phyloP scores from a whole-genome alignment of 2,888 invertebrate genomes.

The Ellobium chinense region DNA sequence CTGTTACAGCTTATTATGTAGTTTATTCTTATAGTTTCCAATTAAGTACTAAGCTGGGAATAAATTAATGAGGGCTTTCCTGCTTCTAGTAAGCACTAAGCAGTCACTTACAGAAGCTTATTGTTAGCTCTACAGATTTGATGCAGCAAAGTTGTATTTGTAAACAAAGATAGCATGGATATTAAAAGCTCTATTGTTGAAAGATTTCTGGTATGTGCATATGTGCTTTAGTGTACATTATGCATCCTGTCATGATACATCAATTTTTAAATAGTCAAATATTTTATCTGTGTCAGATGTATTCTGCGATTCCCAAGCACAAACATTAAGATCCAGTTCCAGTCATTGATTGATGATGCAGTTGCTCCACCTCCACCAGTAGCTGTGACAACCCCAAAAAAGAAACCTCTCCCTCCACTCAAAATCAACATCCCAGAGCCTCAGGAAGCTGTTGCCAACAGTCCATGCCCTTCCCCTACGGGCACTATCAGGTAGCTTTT shows the following conservation, averaged over 20 bases:
- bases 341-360: constrained; percentile 89
- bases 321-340: constrained; percentile 95
- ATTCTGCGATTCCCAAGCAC: constrained; percentile 97
- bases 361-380: constrained; percentile 58
- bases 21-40: too few species aligned
- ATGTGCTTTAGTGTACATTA: too few species aligned
- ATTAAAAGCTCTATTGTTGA: background rate
- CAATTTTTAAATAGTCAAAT: too few species aligned
- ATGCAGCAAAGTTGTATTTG: too few species aligned
- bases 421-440: constrained; percentile 91
- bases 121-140: too few species aligned
- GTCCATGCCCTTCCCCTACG: constrained; percentile 81
- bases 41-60: too few species aligned
- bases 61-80: too few species aligned
- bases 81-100: too few species aligned
- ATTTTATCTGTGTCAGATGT: constrained; percentile 84
- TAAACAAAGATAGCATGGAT: too few species aligned
- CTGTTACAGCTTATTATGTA: too few species aligned
- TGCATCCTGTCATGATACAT: too few species aligned
- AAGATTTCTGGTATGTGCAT: background rate
- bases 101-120: too few species aligned
- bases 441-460: constrained; percentile 81
- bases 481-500: constrained; percentile 77
- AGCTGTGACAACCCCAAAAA: constrained; percentile 57
- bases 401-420: constrained; percentile 84